Evolutionary conservation across 1,140 invertebrate genomes (phyloP).

Genomic region (Bombus haemorrhoidalis): DNA sequence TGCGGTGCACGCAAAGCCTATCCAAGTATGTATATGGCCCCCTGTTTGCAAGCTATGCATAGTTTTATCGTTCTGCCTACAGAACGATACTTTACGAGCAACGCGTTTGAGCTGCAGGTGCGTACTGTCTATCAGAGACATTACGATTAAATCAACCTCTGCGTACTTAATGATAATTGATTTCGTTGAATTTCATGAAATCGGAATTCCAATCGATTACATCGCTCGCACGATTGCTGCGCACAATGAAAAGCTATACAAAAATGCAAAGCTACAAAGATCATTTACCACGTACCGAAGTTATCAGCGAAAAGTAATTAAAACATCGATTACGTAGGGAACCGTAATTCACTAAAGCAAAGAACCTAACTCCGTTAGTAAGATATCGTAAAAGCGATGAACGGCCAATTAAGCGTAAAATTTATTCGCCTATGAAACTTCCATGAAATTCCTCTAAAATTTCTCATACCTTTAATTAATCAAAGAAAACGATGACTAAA

Average conservation of each 20-base stretch:
- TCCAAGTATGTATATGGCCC: too few species aligned
- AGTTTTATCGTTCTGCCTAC: slow-evolving; percentile 17
- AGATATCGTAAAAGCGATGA: too few species aligned
- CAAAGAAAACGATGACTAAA: not conserved
- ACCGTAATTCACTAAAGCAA: too few species aligned
- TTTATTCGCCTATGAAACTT: too few species aligned
- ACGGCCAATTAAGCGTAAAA: too few species aligned
- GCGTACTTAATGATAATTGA: not conserved
- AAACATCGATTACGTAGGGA: too few species aligned
- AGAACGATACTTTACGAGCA: slow-evolving; percentile 25
- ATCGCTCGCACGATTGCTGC: not conserved
- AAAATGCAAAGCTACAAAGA: not conserved
- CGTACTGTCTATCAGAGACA: not conserved
- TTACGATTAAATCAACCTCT: not conserved
- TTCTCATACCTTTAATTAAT: too few species aligned
- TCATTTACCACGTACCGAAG: not conserved
- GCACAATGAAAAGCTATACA: too few species aligned
- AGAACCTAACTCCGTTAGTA: too few species aligned
- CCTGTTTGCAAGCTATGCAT: not conserved
- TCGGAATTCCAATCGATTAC: not conserved
- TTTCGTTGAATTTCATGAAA: not conserved
- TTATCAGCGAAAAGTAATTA: too few species aligned
- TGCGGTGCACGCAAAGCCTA: slow-evolving; percentile 26
- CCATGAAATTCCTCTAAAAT: too few species aligned
- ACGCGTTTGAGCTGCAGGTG: slow-evolving; percentile 32